These are phyloP conservation scores for Rhingia rostrata DNA, from an alignment of 2,888 invertebrate species.

Conservation along the genomic window DNA sequence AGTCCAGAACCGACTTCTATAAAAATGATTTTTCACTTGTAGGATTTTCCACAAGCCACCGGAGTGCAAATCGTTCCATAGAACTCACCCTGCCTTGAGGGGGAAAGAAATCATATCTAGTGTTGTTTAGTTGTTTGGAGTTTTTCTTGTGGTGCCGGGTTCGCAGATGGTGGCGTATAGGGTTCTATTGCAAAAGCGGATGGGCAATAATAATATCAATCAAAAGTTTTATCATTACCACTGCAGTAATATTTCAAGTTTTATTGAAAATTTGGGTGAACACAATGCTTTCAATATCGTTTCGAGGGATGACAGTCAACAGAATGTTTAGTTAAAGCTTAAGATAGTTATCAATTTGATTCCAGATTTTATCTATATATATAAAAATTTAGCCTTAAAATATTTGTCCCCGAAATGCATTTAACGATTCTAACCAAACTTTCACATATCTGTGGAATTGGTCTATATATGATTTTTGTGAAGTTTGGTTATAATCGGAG, in stretches of 20 bases:
- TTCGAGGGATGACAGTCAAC: constrained; percentile 2
- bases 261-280: constrained; percentile 53
- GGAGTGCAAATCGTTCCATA: constrained; percentile 30
- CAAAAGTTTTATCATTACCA: constrained; percentile 67
- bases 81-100: constrained; percentile 22
- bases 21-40: constrained; percentile 58
- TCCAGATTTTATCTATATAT: neutral
- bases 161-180: constrained; percentile 17
- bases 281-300: constrained; percentile 30
- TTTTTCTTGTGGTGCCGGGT: constrained; percentile 32
- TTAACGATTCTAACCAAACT: too few species aligned
- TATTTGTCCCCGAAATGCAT: too few species aligned
- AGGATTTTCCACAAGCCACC: constrained; percentile 54
- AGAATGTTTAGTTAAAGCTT: neutral
- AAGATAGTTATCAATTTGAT: neutral
- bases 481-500: too few species aligned
- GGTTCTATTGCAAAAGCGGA: constrained; percentile 44
- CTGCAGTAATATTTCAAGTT: constrained; percentile 67
- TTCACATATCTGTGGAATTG: too few species aligned
- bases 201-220: constrained; percentile 66
- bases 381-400: too few species aligned
- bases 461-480: too few species aligned
- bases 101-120: constrained; percentile 60
- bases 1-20: constrained; percentile 12
- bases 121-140: constrained; percentile 52